These are phyloP conservation scores for Drosophila tripunctata DNA, from an alignment of 2,888 invertebrate species.

Conservation along the genomic window DNA sequence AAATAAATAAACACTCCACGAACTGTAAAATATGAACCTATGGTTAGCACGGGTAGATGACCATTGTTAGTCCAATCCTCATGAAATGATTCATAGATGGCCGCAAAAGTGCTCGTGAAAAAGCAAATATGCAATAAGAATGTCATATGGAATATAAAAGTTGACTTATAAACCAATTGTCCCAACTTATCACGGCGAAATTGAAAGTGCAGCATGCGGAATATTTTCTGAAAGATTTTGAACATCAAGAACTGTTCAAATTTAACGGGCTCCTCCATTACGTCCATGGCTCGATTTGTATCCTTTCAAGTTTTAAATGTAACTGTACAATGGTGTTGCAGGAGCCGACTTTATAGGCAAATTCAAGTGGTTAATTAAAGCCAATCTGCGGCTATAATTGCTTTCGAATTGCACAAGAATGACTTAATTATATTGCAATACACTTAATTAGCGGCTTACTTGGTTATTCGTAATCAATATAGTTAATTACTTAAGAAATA, in stretches of 20 bases:
- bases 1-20: constrained; percentile 46
- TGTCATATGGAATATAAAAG: constrained; percentile 7
- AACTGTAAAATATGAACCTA: constrained; percentile 14
- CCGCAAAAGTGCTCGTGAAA: constrained; percentile 11
- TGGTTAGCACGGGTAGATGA: constrained; percentile 18
- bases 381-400: constrained; percentile 20
- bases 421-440: constrained; percentile 11
- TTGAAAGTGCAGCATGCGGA: constrained; percentile 29
- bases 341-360: constrained; percentile 19
- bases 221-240: constrained; percentile 15
- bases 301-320: neutral
- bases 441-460: constrained; percentile 33
- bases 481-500: neutral
- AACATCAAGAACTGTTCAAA: constrained; percentile 52
- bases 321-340: neutral
- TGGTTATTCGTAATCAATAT: neutral
- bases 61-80: constrained; percentile 1
- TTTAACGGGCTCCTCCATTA: constrained; percentile 3
- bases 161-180: constrained; percentile 20
- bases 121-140: neutral
- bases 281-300: constrained; percentile 5
- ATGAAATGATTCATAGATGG: neutral
- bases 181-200: constrained; percentile 38
- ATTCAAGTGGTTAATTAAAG: constrained; percentile 27
- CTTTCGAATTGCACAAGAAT: neutral